Conservation (phyloP, 2,797 vertebrate genomes). For the Nyctalus aviator region DNA sequence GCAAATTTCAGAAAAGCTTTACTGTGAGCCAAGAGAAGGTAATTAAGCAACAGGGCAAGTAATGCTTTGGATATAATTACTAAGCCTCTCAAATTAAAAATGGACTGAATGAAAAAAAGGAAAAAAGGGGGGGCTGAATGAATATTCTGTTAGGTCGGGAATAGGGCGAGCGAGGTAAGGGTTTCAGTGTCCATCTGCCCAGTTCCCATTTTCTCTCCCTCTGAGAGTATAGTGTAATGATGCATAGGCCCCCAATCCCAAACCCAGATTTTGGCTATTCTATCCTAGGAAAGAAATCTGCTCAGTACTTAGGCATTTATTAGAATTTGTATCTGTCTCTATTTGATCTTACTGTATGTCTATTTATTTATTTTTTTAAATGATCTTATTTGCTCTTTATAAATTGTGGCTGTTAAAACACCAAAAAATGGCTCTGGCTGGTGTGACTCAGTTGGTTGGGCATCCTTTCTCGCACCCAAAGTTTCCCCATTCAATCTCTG, state of each 20-base stretch:
- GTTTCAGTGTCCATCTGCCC: neutral
- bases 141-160: neutral
- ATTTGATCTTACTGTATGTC: neutral
- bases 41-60: neutral
- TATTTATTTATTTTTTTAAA: neutral
- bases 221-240: neutral
- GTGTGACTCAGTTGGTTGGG: neutral
- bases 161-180: too few relatives aligned
- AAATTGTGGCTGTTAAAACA: neutral
- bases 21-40: neutral
- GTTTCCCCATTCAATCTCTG: neutral
- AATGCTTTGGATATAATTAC: slow-evolving; percentile 4
- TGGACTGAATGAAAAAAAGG: neutral
- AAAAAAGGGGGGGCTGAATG: neutral
- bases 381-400: neutral
- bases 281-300: neutral
- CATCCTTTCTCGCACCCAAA: neutral
- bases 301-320: neutral
- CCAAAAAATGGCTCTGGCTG: neutral
- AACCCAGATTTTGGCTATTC: neutral
- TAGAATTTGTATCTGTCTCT: slow-evolving; percentile 7
- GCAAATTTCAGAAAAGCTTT: slow-evolving; percentile 23
- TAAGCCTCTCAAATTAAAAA: slow-evolving; percentile 48
- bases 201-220: neutral
- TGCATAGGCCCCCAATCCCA: neutral